Evolutionary conservation across 2,888 invertebrate genomes (phyloP), one percentile per base, ranked within the genome.

Genomic region (Nomada flava): DNA sequence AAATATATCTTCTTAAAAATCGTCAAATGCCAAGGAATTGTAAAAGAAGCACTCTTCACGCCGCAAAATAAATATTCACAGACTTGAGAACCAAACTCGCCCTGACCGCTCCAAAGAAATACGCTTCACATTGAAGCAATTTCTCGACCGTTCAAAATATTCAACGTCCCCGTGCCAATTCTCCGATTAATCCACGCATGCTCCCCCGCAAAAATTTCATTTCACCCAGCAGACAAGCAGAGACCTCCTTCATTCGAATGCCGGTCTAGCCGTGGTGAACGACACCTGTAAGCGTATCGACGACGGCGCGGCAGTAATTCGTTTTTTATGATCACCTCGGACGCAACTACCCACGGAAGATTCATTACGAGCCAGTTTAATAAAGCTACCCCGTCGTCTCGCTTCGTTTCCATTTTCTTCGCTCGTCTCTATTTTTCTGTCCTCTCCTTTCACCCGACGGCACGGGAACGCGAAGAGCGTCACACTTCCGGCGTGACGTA

Each of bases 361-460:
- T 85, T 86, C 89, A 88, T 88, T 87, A 86, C 77, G 63, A 67
- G 13, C 77, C 55, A 55, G 63, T 83, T 74, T 85, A 88, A 88
- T 88, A 86, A 87, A 85, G 82, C 82, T 65, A 55, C 15, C 4
- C 59, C 67, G 26, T n/a, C 74, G 62, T 62, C 42, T 64, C 75
- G 23, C 75, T 71, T 75, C 85, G 72, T 73, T 80, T 80, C 84
- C 81, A 79, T 83, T 83, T 78, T 76, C 74, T 68, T 18, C 42
- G 42, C 36, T 82, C 60, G 60, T 53, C 15, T 42, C 44, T 42
- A 47, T 57, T 53, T 55, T 50, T 52, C 59, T 15, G 50, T 52
- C 42, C 20, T 64, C 20, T 23, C n/a, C n/a, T 52, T 20, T 47
- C 44, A 18, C n/a, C 20, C 18, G 18, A 0, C 15, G 4, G 9